Percentiles rank a stretch among this genome's conserved stretches.
These are phyloP conservation scores for Campoplex nolae DNA, from an alignment of 2,888 invertebrate species.

Conservation along the genomic window DNA sequence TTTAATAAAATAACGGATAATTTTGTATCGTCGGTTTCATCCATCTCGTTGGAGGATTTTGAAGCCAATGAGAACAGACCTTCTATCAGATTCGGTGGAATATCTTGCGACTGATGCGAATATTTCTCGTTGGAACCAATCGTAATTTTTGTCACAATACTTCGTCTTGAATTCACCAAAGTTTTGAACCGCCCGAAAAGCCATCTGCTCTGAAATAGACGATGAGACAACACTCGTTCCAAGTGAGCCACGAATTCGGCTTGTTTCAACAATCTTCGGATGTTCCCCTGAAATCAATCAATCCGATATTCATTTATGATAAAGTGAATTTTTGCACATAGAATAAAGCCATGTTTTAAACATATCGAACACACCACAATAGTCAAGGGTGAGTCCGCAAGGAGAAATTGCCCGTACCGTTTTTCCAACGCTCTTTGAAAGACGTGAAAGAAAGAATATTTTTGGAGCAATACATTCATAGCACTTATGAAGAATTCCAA, in stretches of 20 bases:
- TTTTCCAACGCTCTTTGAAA: too few relatives aligned
- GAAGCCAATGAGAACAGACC: constrained; percentile 71
- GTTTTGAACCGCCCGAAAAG: constrained; percentile 67
- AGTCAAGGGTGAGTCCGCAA: too few relatives aligned
- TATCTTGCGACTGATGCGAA: constrained; percentile 61
- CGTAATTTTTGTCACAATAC: constrained; percentile 71
- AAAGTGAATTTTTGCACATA: too few relatives aligned
- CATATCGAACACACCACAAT: too few relatives aligned
- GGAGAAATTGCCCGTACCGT: too few relatives aligned
- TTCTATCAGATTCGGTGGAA: constrained; percentile 69
- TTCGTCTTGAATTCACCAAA: constrained; percentile 66
- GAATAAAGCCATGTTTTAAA: too few relatives aligned
- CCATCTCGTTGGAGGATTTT: constrained; percentile 41
- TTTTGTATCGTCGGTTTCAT: constrained; percentile 50
- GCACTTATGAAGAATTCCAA: too few relatives aligned
- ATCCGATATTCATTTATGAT: too few relatives aligned
- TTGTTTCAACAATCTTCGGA: constrained; percentile 78
- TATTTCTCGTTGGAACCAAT: constrained; percentile 66
- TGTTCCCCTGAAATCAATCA: constrained; percentile 72
- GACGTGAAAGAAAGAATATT: too few relatives aligned
- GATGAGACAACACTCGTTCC: constrained; percentile 75
- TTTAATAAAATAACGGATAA: constrained; percentile 55
- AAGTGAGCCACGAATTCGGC: constrained; percentile 80
- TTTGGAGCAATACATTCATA: too few relatives aligned
- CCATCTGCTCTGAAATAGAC: constrained; percentile 72